These are phyloP conservation scores for Botia kubotai DNA, from an alignment of 2,797 vertebrate genomes.

Conservation along the genomic window DNA sequence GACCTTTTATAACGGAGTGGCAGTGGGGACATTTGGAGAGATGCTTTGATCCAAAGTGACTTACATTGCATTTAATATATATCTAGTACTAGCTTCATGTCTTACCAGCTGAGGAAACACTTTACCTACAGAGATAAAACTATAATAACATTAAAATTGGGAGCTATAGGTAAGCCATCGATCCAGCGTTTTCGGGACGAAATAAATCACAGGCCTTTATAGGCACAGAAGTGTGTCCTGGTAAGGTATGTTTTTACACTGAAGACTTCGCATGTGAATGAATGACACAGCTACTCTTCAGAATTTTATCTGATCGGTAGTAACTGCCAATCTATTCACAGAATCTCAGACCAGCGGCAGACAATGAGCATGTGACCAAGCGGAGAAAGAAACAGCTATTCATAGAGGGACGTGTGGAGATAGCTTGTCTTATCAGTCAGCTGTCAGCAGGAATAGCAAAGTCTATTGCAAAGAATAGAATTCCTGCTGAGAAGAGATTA, in stretches of 20 bases:
- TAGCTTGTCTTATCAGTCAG: constrained; percentile 44
- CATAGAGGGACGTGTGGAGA: constrained; percentile 47
- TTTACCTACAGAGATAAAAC: no score
- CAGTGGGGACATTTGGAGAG: neutral
- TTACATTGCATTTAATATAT: no score
- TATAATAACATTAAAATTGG: no score
- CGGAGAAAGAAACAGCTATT: constrained; percentile 36
- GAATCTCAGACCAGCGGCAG: constrained; percentile 43
- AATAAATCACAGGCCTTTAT: neutral
- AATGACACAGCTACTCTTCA: constrained; percentile 15
- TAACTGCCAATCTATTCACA: constrained; percentile 39
- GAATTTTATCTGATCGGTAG: constrained; percentile 31
- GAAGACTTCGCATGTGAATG: constrained; percentile 5
- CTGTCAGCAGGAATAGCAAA: neutral
- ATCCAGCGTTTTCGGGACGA: neutral
- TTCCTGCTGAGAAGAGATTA: constrained; percentile 32
- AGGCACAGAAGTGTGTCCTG: neutral
- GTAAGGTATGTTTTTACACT: constrained; percentile 1
- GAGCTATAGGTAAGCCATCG: no score
- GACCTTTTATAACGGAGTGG: neutral
- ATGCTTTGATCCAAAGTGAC: neutral
- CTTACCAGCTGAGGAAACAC: no score
- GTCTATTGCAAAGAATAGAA: constrained; percentile 3
- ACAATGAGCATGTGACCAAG: constrained; percentile 37
- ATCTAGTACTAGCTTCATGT: no score